phyloP scores from a whole-genome alignment of 2,797 vertebrate genomes.

The Euthynnus affinis region DNA sequence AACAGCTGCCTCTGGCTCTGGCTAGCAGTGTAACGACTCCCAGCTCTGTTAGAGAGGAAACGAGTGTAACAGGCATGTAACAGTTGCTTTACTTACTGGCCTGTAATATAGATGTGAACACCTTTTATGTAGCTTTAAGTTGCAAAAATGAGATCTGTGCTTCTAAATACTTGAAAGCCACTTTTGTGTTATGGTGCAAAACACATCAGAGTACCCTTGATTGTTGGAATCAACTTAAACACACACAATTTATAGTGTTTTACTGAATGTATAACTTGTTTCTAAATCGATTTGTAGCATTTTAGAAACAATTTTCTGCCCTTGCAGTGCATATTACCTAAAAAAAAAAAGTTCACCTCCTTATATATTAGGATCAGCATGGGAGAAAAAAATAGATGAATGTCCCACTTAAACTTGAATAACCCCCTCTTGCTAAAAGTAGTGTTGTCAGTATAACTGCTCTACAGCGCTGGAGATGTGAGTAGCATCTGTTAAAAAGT shows the following conservation, averaged over 20 bases:
- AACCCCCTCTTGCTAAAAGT: slow-evolving; percentile 22
- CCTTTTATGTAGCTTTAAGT: background rate
- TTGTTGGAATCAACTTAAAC: background rate
- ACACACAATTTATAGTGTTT: background rate
- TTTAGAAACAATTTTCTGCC: background rate
- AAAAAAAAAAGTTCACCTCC: background rate
- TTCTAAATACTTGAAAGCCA: background rate
- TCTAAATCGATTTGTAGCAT: background rate
- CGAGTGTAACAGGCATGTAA: slow-evolving; percentile 11
- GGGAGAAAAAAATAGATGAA: slow-evolving; percentile 1
- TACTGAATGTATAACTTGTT: slow-evolving; percentile 1
- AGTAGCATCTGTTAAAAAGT: slow-evolving; percentile 40
- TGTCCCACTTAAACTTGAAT: slow-evolving; percentile 13
- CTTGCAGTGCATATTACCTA: background rate
- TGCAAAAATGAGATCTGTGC: slow-evolving; percentile 3
- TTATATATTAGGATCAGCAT: slow-evolving; percentile 2
- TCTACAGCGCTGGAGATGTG: slow-evolving; percentile 16
- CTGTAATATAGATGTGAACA: background rate
- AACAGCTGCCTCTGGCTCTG: slow-evolving; percentile 74
- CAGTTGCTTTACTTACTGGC: slow-evolving; percentile 4
- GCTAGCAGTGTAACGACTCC: slow-evolving; percentile 48
- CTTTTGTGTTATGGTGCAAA: background rate
- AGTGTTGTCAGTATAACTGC: background rate
- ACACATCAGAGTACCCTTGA: background rate
- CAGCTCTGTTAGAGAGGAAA: slow-evolving; percentile 23